phyloP scores from a whole-genome alignment of 2,797 vertebrate genomes.

The Bufotes viridis region DNA sequence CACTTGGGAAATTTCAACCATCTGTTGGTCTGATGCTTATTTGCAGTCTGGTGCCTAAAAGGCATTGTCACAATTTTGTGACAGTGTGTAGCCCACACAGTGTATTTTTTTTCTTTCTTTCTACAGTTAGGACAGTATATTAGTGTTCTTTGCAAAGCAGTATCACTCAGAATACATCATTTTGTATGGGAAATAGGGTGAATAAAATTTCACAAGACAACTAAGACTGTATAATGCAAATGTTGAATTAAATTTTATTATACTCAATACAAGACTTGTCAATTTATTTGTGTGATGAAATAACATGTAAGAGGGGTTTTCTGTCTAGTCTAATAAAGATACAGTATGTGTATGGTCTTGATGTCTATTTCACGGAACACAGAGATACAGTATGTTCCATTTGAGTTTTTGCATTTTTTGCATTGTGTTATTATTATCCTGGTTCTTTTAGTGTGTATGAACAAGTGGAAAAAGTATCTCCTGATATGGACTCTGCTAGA shows the following conservation, averaged over 20 bases:
- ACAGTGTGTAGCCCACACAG: neutral
- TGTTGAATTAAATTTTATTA: neutral
- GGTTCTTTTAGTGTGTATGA: too few species aligned
- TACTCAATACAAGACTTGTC: neutral
- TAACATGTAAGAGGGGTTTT: neutral
- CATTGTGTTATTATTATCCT: too few species aligned
- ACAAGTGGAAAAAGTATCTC: too few species aligned
- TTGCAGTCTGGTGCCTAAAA: slow-evolving; percentile 33
- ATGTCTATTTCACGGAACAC: neutral
- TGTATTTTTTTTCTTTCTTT: neutral
- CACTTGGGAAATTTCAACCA: slow-evolving; percentile 45
- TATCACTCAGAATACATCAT: neutral
- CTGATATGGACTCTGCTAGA: too few species aligned
- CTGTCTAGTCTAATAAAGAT: neutral
- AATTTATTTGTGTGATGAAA: neutral
- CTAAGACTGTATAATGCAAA: neutral
- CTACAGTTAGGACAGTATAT: neutral
- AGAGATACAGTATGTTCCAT: neutral
- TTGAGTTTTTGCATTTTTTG: neutral
- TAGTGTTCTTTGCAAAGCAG: neutral
- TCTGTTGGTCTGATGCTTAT: slow-evolving; percentile 36
- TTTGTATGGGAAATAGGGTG: neutral
- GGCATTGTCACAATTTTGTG: slow-evolving; percentile 19
- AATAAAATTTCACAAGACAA: neutral
- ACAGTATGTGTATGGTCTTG: neutral